These are phyloP conservation scores for Botia almorhae DNA, from an alignment of 2,797 vertebrate genomes.

Conservation along the genomic window DNA sequence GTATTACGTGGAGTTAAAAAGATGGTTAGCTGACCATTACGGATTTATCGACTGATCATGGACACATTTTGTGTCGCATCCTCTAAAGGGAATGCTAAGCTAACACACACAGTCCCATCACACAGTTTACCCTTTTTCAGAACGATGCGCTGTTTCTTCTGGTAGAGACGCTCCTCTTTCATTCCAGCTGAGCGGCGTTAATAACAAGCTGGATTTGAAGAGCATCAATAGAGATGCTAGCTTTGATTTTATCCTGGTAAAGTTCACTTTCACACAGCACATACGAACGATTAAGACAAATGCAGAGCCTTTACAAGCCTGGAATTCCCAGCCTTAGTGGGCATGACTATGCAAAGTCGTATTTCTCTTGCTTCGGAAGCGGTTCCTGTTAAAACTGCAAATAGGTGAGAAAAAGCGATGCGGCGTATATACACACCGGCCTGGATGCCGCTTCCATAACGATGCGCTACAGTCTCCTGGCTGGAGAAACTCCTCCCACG, in stretches of 20 bases:
- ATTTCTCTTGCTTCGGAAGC: background rate
- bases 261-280: conserved; percentile 13
- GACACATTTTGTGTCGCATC: conserved; percentile 11
- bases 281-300: conserved; percentile 15
- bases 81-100: conserved; percentile 23
- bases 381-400: conserved; percentile 14
- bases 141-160: conserved; percentile 25
- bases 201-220: conserved; percentile 4
- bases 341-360: conserved; percentile 15
- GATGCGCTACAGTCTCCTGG: conserved; percentile 25
- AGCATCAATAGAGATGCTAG: conserved; percentile 37
- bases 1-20: background rate
- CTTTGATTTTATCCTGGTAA: conserved; percentile 15
- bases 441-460: background rate
- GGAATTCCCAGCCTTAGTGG: background rate
- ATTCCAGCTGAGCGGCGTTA: conserved; percentile 42
- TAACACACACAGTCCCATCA: background rate
- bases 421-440: background rate
- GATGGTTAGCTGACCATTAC: background rate
- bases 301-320: background rate
- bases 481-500: conserved; percentile 5
- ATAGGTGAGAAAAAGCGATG: background rate
- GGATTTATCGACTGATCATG: background rate
- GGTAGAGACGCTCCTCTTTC: conserved; percentile 25
- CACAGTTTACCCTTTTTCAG: conserved; percentile 30